Conservation (phyloP, 2,888 invertebrate genomes). For the Cephus runcator region DNA sequence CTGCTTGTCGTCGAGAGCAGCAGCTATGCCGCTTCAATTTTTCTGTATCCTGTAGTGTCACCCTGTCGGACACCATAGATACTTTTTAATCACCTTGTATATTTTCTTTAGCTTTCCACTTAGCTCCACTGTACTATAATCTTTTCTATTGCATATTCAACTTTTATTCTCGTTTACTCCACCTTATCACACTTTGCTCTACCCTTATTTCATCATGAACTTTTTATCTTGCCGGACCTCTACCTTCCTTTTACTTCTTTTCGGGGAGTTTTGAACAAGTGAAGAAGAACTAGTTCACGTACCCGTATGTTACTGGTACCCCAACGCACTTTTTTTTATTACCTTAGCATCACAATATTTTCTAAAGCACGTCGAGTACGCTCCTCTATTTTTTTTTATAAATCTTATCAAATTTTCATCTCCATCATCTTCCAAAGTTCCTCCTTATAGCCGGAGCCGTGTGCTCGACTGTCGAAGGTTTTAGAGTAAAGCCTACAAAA, state of each 20-base stretch:
- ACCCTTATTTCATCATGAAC: background rate
- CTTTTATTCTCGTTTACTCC: background rate
- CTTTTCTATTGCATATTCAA: too few relatives aligned
- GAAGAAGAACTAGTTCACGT: background rate
- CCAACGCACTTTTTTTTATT: background rate
- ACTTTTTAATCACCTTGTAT: background rate
- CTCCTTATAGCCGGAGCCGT: background rate
- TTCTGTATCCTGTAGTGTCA: background rate
- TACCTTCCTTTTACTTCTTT: background rate
- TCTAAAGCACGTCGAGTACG: background rate
- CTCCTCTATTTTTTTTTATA: background rate
- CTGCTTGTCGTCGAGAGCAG: background rate
- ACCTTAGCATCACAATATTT: background rate
- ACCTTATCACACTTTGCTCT: background rate
- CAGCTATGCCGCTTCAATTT: background rate
- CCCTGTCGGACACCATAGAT: background rate
- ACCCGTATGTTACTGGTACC: background rate
- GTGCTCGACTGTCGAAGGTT: background rate
- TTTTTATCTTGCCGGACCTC: background rate
- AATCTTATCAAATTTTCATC: background rate
- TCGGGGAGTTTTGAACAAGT: background rate
- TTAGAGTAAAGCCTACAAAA: conserved; percentile 24
- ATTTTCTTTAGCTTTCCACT: background rate
- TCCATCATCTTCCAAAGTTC: background rate
- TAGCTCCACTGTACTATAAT: background rate